These are phyloP conservation scores for Dreissena rostriformis DNA, from an alignment of 1,140 invertebrate genomes.

Conservation along the genomic window DNA sequence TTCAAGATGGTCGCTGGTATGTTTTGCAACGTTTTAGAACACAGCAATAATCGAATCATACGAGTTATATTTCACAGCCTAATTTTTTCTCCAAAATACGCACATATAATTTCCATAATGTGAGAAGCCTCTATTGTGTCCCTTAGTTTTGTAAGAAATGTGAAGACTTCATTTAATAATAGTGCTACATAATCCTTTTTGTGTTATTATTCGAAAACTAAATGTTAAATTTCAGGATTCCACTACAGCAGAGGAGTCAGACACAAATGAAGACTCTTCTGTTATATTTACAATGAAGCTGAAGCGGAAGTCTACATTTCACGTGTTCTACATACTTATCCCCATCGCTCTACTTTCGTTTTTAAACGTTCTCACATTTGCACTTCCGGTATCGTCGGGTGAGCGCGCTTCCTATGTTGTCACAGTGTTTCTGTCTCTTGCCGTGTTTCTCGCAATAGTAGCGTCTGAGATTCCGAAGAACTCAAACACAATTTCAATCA, in stretches of 20 bases:
- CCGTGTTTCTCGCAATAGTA: conserved; percentile 61
- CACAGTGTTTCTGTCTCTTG: conserved; percentile 62
- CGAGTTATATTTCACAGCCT: no score
- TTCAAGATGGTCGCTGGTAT: no score
- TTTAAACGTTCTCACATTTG: conserved; percentile 57
- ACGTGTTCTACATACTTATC: conserved; percentile 58
- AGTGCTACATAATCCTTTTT: no score
- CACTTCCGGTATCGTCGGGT: conserved; percentile 56
- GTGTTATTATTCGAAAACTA: background rate
- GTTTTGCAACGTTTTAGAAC: no score
- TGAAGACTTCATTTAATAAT: no score
- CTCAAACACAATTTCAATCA: conserved; percentile 45
- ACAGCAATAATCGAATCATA: no score
- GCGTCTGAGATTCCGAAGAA: conserved; percentile 55
- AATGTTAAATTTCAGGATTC: conserved; percentile 28
- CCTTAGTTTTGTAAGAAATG: no score
- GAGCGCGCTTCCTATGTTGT: conserved; percentile 59
- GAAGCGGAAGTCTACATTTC: conserved; percentile 51
- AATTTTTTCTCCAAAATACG: no score
- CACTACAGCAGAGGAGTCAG: background rate
- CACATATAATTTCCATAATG: no score
- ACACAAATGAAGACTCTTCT: conserved; percentile 3
- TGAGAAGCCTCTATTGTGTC: no score
- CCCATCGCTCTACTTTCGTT: conserved; percentile 60
- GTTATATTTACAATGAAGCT: conserved; percentile 60